phyloP scores from a whole-genome alignment of 2,797 vertebrate species.

The Hyperoplus immaculatus region DNA sequence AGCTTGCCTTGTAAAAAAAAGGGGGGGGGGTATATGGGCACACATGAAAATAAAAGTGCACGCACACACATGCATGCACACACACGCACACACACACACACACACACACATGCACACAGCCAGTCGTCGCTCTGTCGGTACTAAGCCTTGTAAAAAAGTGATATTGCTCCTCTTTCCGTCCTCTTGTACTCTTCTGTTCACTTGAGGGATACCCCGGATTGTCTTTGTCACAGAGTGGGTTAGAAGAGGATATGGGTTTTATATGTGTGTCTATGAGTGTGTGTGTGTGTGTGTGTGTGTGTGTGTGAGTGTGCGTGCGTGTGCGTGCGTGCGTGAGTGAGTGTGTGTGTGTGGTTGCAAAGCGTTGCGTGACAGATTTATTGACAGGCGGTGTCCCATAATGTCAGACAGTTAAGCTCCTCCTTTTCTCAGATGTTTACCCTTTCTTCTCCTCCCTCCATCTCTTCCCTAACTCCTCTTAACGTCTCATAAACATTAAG shows the following conservation, averaged over 20 bases:
- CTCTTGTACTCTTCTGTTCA: slow-evolving; percentile 37
- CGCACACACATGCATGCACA: slow-evolving; percentile 14
- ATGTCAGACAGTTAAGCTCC: slow-evolving; percentile 63
- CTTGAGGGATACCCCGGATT: slow-evolving; percentile 74
- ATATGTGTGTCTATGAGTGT: slow-evolving; percentile 1
- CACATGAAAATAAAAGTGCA: slow-evolving; percentile 45
- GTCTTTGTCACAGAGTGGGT: slow-evolving; percentile 67
- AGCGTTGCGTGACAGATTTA: slow-evolving; percentile 74
- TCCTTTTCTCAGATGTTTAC: slow-evolving; percentile 64
- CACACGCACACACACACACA: slow-evolving; percentile 16
- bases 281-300: background rate
- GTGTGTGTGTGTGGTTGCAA: slow-evolving; percentile 3
- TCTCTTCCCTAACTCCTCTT: slow-evolving; percentile 74
- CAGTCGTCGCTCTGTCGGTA: slow-evolving; percentile 33
- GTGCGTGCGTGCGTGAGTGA: background rate
- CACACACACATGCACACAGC: slow-evolving; percentile 13
- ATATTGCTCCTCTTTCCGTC: slow-evolving; percentile 59
- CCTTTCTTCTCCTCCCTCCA: slow-evolving; percentile 48
- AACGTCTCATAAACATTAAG: slow-evolving; percentile 77
- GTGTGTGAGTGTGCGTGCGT: background rate
- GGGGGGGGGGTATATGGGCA: slow-evolving; percentile 9
- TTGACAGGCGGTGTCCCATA: slow-evolving; percentile 70
- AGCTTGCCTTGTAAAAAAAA: slow-evolving; percentile 82
- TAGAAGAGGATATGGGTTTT: slow-evolving; percentile 46
- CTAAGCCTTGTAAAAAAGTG: slow-evolving; percentile 55